Evolutionary conservation across 2,797 vertebrate species (phyloP), one percentile per base, ranked within the genome.

Genomic region (Pitangus sulphuratus): DNA sequence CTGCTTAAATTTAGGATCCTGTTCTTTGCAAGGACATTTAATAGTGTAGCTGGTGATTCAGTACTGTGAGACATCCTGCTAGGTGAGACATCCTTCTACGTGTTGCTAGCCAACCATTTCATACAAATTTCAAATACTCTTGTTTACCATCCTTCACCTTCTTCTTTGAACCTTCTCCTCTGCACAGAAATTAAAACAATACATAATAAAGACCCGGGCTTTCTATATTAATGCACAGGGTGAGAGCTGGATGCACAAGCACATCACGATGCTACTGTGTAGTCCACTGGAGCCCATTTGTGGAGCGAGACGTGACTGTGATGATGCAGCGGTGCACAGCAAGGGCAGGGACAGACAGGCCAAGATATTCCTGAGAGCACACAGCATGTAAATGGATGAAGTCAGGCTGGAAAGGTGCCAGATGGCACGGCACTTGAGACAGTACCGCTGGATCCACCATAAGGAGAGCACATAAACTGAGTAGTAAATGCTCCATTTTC

Each of bases 291-390:
- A 75, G 42, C 28, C 18, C 24, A 40, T 37, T 19, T 45, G 33
- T n/a, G 64, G 21, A 54, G 53, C 0, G 0, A 82, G 35, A 53
- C 0, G 0, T 4, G 40, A 42, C 31, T 12, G 50, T 2, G 6
- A 64, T 12, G 45, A 50, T 9, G 50, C 77, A 45, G 45, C 1
- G 31, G 19, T 22, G 53, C 8, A n/a, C 2, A n/a, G 53, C 20
- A 54, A 54, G 31, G 19, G 53, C 53, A n/a, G 53, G 8, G 53
- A 54, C 53, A 54, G 21, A 12, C 31, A n/a, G 53, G 12, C 8
- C 53, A 54, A 54, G 53, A 54, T n/a, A n/a, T 14, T 54, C 31
- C 31, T 14, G 8, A n/a, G 53, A n/a, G 53, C 22, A 57, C n/a
- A 35, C n/a, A 24, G 22, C 2, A 22, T 57, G 33, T 15, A 15